Evolutionary conservation across 1,140 invertebrate species (phyloP), one percentile per base, ranked within the genome.

Genomic region (Danaus melanippus): DNA sequence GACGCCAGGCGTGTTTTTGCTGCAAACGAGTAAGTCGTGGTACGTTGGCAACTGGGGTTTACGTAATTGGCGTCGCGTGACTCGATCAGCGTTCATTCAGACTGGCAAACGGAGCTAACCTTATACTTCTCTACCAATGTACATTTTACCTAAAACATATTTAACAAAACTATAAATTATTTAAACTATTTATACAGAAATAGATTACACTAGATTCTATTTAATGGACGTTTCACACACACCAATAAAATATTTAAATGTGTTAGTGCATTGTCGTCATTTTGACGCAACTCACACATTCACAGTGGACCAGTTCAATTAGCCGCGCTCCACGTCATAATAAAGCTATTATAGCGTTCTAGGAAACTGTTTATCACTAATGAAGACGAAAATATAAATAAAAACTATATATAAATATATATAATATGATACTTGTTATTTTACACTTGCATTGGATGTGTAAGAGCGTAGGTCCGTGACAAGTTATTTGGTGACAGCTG

Each of bases 1-100:
- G 74, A 70, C 76, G 71, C 76, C 70, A 71, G 62, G 62, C 60
- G 61, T 58, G 59, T 71, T 76, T 77, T 76, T 80, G 67, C 72
- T 64, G 74, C 71, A 77, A 74, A 76, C 77, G 61, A 72, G 76
- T 69, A 71, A 74, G 64, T 69, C 63, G 64, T 63, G 61, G 69
- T 62, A 67, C 67, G 67, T 69, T 79, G 60, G 71, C 70, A 79
- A 80, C 66, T 67, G 56, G 53, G 56, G 46, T 76, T 81, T 84
- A 80, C 71, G 74, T 82, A 84, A 84, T 63, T 46, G 52, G 53
- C 56, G 65, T 84, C 76, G 81, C 81, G 79, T 84, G 79, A 76
- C 73, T 74, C 51, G 67, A 54, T 55, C 66, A 66, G 62, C 60
- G 70, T 76, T 80, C 81, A 82, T 79, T 78, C 79, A 84, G 67